phyloP scores from a whole-genome alignment of 2,113 vertebrate species.

The Petaurus breviceps region DNA sequence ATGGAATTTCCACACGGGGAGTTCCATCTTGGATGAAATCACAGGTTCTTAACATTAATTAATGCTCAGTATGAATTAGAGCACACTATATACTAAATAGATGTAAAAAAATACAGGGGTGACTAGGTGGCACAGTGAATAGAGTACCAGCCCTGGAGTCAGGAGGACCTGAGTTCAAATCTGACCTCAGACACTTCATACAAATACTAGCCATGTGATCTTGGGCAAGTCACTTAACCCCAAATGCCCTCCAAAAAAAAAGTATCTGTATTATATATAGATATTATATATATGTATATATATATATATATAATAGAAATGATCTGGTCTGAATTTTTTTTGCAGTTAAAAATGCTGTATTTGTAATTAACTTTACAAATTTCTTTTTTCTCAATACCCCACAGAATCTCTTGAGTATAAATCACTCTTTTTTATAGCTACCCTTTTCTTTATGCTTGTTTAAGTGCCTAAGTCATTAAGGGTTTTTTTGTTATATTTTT shows the following conservation, averaged over 20 bases:
- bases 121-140: no score
- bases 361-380: background rate
- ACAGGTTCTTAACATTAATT: background rate
- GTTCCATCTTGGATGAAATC: background rate
- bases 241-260: no score
- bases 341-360: background rate
- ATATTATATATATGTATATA: no score
- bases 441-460: background rate
- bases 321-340: background rate
- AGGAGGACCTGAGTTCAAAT: no score
- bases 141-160: no score
- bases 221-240: no score
- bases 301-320: background rate
- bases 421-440: background rate
- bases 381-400: background rate
- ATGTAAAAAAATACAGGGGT: no score
- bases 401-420: background rate
- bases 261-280: no score
- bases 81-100: background rate
- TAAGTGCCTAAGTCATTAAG: background rate
- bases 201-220: no score
- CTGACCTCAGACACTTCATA: no score
- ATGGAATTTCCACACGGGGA: background rate
- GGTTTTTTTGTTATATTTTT: background rate
- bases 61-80: background rate